phyloP scores from a whole-genome alignment of 2,888 invertebrate species.

The Chloroclysta siterata region DNA sequence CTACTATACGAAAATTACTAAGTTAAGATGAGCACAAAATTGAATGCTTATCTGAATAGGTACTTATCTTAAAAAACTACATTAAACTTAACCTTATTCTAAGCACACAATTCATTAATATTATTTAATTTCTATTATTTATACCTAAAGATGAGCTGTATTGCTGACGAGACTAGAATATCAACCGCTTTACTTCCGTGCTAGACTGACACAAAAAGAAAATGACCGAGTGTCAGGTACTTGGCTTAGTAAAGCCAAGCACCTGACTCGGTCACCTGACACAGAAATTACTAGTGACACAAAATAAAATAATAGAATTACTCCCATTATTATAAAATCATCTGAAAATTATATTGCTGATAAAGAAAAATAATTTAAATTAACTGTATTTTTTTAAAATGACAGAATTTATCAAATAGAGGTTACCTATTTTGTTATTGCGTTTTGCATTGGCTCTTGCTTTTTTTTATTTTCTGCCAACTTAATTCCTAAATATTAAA shows the following conservation, averaged over 20 bases:
- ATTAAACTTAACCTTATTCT: slow-evolving; percentile 4
- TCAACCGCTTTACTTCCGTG: slow-evolving; percentile 15
- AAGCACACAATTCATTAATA: slow-evolving; percentile 13
- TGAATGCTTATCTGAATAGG: slow-evolving; percentile 9
- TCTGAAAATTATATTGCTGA: background rate
- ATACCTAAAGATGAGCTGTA: slow-evolving; percentile 12
- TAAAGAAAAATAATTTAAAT: too few relatives aligned
- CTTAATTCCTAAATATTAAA: too few relatives aligned
- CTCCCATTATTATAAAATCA: background rate
- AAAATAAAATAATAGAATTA: background rate
- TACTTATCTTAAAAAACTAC: slow-evolving; percentile 3
- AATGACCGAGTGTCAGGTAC: background rate
- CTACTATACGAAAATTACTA: slow-evolving; percentile 17
- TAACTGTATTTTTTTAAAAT: too few relatives aligned
- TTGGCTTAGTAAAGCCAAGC: background rate
- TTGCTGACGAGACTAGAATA: slow-evolving; percentile 25
- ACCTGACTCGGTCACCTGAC: too few relatives aligned
- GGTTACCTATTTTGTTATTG: too few relatives aligned
- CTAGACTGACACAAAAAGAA: slow-evolving; percentile 16
- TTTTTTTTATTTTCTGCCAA: too few relatives aligned
- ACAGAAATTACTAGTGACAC: too few relatives aligned
- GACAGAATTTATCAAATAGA: too few relatives aligned
- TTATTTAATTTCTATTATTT: slow-evolving; percentile 14
- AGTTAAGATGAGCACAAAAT: slow-evolving; percentile 21
- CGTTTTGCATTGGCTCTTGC: too few relatives aligned